Base-by-base conservation (phyloP, 1,140 invertebrate species). In the Ctenoplectra terminalis region DNA sequence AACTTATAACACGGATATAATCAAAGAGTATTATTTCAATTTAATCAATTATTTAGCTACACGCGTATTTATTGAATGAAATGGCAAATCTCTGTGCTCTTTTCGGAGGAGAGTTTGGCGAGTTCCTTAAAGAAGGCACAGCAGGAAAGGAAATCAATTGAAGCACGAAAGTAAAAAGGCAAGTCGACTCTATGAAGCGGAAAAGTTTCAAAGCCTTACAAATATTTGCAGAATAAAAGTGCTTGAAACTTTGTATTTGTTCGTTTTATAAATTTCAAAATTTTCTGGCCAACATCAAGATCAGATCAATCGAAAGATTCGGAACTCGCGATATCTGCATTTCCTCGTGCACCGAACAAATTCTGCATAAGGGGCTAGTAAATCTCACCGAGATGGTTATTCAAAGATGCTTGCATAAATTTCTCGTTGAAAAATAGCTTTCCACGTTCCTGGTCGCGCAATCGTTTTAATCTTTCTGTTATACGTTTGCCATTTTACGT, bases 171-270 rank as follows among this genome's bases (percentile, higher is more conserved):
- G 72, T 75, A 81, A 81, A 81, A 75, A 75, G 70, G 72, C 63
- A 58, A 34, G 72, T 50, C 79, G 61, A 75, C 71, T 81, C 72
- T 75, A 75, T 75, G 79, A 75, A 81, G 79, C 79, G 72, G 79
- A 81, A 75, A 81, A 81, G 79, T 81, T 81, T 75, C 71, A 66
- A 81, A 81, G 79, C 72, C 52, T 58, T 75, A 58, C 79, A 81
- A 81, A 75, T 81, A 81, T 81, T 81, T 81, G 79, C 29, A 37
- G 71, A 81, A 75, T 75, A 66, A 75, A 75, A 75, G 71, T 67
- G 61, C 79, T 48, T n/a, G 61, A 63, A 81, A 66, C 61, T 75
- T 75, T 37, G 20, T 66, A 40, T 66, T 67, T 81, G 48, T 40
- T 66, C 79, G 58, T 67, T 75, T 66, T 75, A 31, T 50, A 81